Base-by-base conservation (phyloP, 2,113 vertebrate genomes). In the Sorex fumeus region DNA sequence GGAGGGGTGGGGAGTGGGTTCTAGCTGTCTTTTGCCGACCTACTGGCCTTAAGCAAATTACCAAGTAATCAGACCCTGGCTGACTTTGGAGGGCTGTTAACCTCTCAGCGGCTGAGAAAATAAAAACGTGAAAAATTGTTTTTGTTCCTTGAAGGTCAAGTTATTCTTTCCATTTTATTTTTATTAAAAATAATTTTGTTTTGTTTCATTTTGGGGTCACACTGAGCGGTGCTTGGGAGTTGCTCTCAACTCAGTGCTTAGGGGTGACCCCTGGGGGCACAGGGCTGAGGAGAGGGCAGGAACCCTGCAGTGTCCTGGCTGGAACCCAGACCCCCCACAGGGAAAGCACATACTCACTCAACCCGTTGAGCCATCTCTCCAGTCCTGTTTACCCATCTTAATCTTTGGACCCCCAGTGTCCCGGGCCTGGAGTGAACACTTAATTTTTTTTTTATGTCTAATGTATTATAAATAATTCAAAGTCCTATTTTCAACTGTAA, bases 401-500 rank as follows among this genome's bases (percentile, higher is more conserved):
- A 78, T 79, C 69, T 67, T 60, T 84, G 81, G 53, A 72, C 90
- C 28, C n/a, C 64, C n/a, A n/a, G 92, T 76, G 72, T 66, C 69
- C 43, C 57, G 78, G 36, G n/a, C 67, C 87, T 80, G 67, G 0
- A 70, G 30, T 47, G 30, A 40, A 23, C 53, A 82, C 28, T 93
- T 36, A 64, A 1, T 53, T 78, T 43, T 91, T 43, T 91, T 91
- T 43, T 78, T 85, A 50, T 77, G 70, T 72, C 60, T 40, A 88
- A 72, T 94, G 75, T 84, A 93, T 88, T 88, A 85, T 50, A 76
- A 80, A 83, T 36, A 85, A 81, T 23, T 34, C 40, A 76, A 85
- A 85, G 16, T 91, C 11, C 15, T 60, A 74, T 79, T 88, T 93
- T 91, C 32, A 95, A 91, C 32, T 85, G 62, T 19, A 85, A 23